These are phyloP conservation scores for Eriocheir sinensis DNA, from an alignment of 1,140 invertebrate species.

Conservation along the genomic window DNA sequence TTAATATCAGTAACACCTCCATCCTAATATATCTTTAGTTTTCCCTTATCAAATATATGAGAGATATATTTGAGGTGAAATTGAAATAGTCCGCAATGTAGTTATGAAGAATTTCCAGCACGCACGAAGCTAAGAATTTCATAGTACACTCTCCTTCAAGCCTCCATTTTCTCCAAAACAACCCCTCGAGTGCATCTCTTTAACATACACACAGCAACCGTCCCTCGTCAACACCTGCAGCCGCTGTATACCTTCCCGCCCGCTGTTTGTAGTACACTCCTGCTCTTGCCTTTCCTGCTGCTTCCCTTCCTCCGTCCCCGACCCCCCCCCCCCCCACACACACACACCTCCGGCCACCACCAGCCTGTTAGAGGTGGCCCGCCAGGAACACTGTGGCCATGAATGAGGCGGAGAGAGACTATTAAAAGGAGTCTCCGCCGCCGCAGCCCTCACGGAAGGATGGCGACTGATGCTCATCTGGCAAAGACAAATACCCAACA, in stretches of 20 bases:
- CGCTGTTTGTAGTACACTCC: background rate
- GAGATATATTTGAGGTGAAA: no score
- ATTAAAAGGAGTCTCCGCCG: slow-evolving; percentile 8
- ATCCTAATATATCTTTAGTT: no score
- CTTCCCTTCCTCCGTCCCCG: background rate
- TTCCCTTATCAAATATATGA: no score
- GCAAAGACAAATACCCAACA: slow-evolving; percentile 51
- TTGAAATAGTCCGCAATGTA: no score
- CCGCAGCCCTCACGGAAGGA: slow-evolving; percentile 9
- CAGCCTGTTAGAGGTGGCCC: background rate
- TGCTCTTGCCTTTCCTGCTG: background rate
- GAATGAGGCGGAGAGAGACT: slow-evolving; percentile 20
- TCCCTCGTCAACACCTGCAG: background rate
- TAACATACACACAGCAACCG: background rate
- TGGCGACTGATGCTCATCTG: slow-evolving; percentile 53
- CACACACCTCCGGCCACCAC: background rate
- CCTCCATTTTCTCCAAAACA: no score
- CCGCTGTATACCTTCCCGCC: background rate
- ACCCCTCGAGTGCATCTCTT: background rate
- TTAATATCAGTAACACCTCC: no score
- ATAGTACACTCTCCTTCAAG: no score
- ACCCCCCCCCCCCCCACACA: background rate
- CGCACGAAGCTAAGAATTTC: no score
- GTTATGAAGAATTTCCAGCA: no score
- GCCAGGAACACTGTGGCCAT: background rate